phyloP scores from a whole-genome alignment of 2,888 invertebrate genomes.

The Drosophila quinaria region DNA sequence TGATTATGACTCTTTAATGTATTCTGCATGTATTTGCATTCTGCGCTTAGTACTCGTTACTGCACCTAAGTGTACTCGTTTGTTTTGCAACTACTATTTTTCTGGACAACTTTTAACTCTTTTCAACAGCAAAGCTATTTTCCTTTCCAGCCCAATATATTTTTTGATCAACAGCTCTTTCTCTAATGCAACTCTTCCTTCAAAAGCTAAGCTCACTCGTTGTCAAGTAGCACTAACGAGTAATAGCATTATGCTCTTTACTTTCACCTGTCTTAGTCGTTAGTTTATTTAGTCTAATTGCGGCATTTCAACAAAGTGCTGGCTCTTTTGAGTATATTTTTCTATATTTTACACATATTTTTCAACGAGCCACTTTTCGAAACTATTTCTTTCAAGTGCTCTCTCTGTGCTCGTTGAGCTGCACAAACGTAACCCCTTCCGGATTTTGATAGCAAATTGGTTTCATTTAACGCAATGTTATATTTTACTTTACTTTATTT shows the following conservation, averaged over 20 bases:
- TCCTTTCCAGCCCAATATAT: background rate
- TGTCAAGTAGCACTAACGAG: background rate
- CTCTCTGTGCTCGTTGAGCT: slow-evolving; percentile 16
- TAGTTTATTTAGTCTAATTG: slow-evolving; percentile 15
- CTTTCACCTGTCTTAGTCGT: background rate
- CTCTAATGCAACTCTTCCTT: background rate
- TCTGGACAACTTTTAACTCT: too few relatives aligned
- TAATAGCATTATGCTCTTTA: slow-evolving; percentile 1
- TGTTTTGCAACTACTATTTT: background rate
- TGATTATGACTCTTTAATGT: background rate
- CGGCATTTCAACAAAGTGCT: slow-evolving; percentile 9
- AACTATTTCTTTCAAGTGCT: slow-evolving; percentile 7
- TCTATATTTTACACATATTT: background rate
- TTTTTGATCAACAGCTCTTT: background rate
- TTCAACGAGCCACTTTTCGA: slow-evolving; percentile 9
- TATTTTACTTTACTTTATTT: background rate
- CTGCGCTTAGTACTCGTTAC: background rate
- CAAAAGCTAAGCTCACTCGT: background rate
- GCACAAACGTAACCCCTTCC: slow-evolving; percentile 20
- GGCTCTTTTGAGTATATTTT: background rate
- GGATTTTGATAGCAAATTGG: slow-evolving; percentile 34
- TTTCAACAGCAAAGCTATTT: background rate
- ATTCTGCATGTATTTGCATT: too few relatives aligned
- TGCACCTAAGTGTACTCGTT: slow-evolving; percentile 4
- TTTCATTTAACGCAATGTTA: slow-evolving; percentile 25